A percentile compares a stretch with the other conserved stretches of the same genome.
Evolutionary conservation across 1,140 invertebrate species (phyloP).

Genomic region (Atta colombica): DNA sequence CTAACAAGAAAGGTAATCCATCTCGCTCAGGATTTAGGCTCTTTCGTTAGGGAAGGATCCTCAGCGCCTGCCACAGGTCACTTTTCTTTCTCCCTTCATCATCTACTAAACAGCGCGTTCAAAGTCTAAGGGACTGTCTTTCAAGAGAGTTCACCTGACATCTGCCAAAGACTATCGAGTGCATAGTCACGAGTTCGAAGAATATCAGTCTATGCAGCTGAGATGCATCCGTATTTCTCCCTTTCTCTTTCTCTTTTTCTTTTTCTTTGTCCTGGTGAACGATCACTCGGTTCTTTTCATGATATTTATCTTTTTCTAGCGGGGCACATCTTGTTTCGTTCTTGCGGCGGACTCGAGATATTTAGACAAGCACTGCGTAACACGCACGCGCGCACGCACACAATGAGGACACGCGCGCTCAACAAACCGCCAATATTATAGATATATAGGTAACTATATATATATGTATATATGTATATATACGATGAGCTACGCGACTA

Average conservation of each 20-base stretch:
- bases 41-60: slow-evolving; percentile 64
- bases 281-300: slow-evolving; percentile 28
- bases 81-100: slow-evolving; percentile 33
- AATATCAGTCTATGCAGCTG: slow-evolving; percentile 61
- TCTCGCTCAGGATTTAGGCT: slow-evolving; percentile 49
- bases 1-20: slow-evolving; percentile 48
- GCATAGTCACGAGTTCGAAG: slow-evolving; percentile 59
- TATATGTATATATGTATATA: slow-evolving; percentile 21
- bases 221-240: slow-evolving; percentile 48
- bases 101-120: slow-evolving; percentile 65
- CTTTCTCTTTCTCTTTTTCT: slow-evolving; percentile 32
- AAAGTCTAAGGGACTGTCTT: slow-evolving; percentile 63
- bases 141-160: slow-evolving; percentile 72
- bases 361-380: slow-evolving; percentile 46
- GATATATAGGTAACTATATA: slow-evolving; percentile 37
- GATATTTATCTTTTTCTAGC: slow-evolving; percentile 39
- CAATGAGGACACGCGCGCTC: slow-evolving; percentile 67
- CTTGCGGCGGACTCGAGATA: slow-evolving; percentile 17
- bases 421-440: slow-evolving; percentile 51
- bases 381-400: slow-evolving; percentile 71
- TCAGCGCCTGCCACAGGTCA: slow-evolving; percentile 47
- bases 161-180: slow-evolving; percentile 47
- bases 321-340: slow-evolving; percentile 45
- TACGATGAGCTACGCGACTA: too few relatives aligned
- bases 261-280: slow-evolving; percentile 7